Evolutionary conservation across 1,140 invertebrate genomes (phyloP), one percentile per base, ranked within the genome.

Genomic region (Rhopalosiphum maidis): DNA sequence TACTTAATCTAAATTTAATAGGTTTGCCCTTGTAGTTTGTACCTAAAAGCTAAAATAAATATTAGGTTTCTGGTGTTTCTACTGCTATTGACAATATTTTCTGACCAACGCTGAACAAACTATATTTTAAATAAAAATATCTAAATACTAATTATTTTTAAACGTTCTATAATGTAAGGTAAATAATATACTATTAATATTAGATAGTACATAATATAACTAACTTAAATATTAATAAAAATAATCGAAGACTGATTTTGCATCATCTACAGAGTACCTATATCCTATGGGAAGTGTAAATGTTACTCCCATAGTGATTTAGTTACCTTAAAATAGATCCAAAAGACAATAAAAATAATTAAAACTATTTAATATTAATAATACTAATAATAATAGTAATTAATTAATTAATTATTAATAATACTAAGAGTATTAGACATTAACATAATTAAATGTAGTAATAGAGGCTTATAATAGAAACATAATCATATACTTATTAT

Each of bases 291-390:
- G 91, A 92, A 15, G 77, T 85, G 7, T 54, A 22, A 8, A 83
- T 51, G 1, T 85, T 48, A 92, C 91, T 92, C 91, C 82, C 91
- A 92, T 92, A 92, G 91, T 92, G 82, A 92, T 85, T 11, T 92
- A 92, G 91, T 92, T 92, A 92, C 91, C 91, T 92, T 91, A 92
- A 54, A 92, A 92, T 92, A 25, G 48, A 92, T 85, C n/a, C 91
- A 85, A 92, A 92, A 92, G 46, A 46, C 22, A 83, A 83, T 41
- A 37, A 83, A 83, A 68, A 60, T 5, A 37, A 68, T 68, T n/a
- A n/a, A 77, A n/a, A 77, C 0, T 77, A 77, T 15, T 6, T n/a
- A n/a, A n/a, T n/a, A n/a, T n/a, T n/a, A n/a, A n/a, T n/a, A n/a
- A n/a, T n/a, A n/a, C n/a, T n/a, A n/a, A n/a, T n/a, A n/a, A n/a